Evolutionary conservation across 2,113 vertebrate genomes (phyloP), one percentile per base, ranked within the genome.

Genomic region (Catagonus wagneri): DNA sequence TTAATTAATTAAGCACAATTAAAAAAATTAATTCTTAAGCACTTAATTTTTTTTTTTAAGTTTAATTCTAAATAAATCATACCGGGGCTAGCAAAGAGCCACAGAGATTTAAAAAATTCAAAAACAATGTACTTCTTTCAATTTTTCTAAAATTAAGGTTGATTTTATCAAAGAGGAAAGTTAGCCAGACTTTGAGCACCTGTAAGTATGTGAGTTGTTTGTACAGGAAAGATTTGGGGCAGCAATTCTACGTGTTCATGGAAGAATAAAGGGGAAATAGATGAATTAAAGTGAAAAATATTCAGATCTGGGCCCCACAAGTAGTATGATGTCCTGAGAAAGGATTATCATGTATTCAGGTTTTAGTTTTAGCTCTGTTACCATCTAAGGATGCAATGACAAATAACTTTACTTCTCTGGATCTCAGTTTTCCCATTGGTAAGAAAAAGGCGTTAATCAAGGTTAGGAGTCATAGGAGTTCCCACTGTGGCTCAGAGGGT

Each of bases 1-100:
- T 44, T 44, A 44, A 44, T 44, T 44, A 44, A 44, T 44, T 44
- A 44, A 44, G 44, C 44, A 4, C 44, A 44, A 44, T 44, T 44
- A 44, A 44, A 44, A 44, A 44, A 44, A 44, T 44, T 44, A 44
- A 44, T 56, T 15, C 20, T 6, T 34, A 71, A 50, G 22, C 10
- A 20, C 22, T 72, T 83, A 61, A n/a, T 39, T 76, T 81, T 88
- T 7, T 16, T 36, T 84, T 60, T 79, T 63, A 34, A 1, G 7
- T 78, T 89, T 92, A 72, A 52, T 85, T 60, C n/a, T 94, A 78
- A 65, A 74, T 61, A 72, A 89, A 74, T 58, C 50, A 44, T 27
- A 25, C 7, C 9, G 79, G 25, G n/a, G 22, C 56, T 89, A 90
- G 22, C 80, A 93, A 92, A 86, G 60, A 89, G 54, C 22, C 12